Base-by-base conservation (phyloP, 2,797 vertebrate species). In the Distichodus sexfasciatus region DNA sequence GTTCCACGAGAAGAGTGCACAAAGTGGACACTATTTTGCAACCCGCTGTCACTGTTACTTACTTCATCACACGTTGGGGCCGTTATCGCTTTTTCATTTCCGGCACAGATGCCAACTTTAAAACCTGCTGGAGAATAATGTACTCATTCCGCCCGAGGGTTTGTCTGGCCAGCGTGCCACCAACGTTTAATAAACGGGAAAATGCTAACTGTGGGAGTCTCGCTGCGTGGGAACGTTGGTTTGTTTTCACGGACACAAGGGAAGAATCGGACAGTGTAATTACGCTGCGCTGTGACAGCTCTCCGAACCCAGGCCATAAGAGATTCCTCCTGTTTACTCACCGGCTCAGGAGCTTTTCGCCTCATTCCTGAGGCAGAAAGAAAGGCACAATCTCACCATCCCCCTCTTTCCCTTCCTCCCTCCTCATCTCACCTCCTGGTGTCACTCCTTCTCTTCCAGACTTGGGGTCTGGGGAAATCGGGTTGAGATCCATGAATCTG, bases 401-500 rank as follows among this genome's bases (percentile, higher is more conserved):
- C 3, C 3, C 5, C 11, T 36, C 26, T 3, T 26, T 29, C 50
- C 4, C 31, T 15, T 71, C 53, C 35, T 40, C 63, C 46, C 48
- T 50, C 35, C 46, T 53, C 46, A 3, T 62, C 10, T 47, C 36
- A 26, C 54, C 11, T 58, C 31, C 44, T 53, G 47, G 33, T 54
- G 40, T 66, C 36, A 40, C 64, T 70, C 72, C 53, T 64, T 65
- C 36, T 60, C 47, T 41, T 23, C 12, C 28, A 43, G 70, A 43
- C 62, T 72, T 19, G 21, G n/a, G 69, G 74, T 64, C 31, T 29
- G n/a, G n/a, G n/a, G 70, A 73, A 81, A 71, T 79, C 82, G 79
- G 87, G 82, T 59, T 72, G 83, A 81, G 83, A 81, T 89, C 87
- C 67, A 78, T 85, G 89, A 87, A 83, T 90, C 91, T 88, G 88